Evolutionary conservation across 92 coral and sea anemone genomes (phyloP).

Genomic region (Bergia sp.): DNA sequence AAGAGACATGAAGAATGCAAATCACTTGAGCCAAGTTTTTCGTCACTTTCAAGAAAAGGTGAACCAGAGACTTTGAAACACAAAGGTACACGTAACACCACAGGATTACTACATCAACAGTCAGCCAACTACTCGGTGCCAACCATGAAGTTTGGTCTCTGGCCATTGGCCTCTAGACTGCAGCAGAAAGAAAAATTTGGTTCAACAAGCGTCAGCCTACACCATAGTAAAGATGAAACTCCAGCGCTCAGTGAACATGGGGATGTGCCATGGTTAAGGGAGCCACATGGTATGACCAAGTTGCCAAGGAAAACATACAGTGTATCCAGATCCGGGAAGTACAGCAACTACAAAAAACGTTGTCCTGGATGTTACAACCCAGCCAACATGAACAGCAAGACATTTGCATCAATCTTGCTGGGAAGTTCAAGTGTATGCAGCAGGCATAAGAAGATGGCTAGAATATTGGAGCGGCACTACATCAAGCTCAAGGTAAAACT

Average conservation of each 20-base stretch:
- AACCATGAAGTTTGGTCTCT: neutral
- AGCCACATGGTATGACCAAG: neutral
- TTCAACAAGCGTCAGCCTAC: neutral
- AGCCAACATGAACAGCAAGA: conserved; percentile 13
- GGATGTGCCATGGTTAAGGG: neutral
- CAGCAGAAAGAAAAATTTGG: neutral
- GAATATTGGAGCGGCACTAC: conserved; percentile 16
- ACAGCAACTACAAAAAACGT: neutral
- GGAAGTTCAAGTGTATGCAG: conserved; percentile 13
- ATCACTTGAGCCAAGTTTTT: neutral
- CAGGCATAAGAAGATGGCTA: conserved; percentile 2
- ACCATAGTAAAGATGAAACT: neutral
- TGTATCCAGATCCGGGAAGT: neutral
- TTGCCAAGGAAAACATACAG: neutral
- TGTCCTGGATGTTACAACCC: conserved; percentile 10
- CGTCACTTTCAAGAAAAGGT: neutral
- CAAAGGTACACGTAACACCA: neutral
- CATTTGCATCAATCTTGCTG: conserved; percentile 13
- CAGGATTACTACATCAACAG: neutral
- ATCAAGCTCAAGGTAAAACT: neutral
- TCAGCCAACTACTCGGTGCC: neutral
- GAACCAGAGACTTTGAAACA: neutral
- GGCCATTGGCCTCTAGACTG: neutral
- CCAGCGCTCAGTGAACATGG: neutral
- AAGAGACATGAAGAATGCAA: neutral